A percentile compares a stretch with the other conserved stretches of the same genome.
phyloP scores from a whole-genome alignment of 2,888 invertebrate species.

The Epiperipatus broadwayi region DNA sequence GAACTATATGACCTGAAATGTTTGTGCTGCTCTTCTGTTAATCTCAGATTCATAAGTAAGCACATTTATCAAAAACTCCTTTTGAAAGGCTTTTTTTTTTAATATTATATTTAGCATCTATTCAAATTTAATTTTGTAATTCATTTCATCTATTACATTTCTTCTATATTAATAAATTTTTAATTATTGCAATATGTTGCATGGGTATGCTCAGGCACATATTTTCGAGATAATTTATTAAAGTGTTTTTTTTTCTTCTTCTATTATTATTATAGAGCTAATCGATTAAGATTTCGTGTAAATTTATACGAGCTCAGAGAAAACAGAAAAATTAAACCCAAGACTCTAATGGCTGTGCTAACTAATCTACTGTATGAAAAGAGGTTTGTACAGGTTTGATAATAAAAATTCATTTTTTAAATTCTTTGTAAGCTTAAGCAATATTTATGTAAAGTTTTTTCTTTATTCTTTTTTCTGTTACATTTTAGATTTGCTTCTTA shows the following conservation, averaged over 20 bases:
- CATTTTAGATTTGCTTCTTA: constrained; percentile 76
- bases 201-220: too few species aligned
- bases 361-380: constrained; percentile 87
- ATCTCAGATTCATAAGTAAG: too few species aligned
- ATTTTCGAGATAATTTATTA: too few species aligned
- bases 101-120: not conserved
- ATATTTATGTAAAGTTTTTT: constrained; percentile 5
- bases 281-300: constrained; percentile 67
- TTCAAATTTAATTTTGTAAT: not conserved
- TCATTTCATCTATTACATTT: too few species aligned
- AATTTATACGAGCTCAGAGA: constrained; percentile 90
- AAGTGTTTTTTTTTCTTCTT: constrained; percentile 17
- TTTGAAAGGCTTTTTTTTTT: too few species aligned
- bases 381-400: constrained; percentile 27
- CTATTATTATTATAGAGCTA: too few species aligned
- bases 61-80: too few species aligned
- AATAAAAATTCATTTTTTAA: not conserved
- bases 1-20: too few species aligned
- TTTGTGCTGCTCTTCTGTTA: too few species aligned
- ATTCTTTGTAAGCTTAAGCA: constrained; percentile 4
- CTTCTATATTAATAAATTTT: too few species aligned
- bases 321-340: constrained; percentile 71
- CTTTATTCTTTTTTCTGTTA: not conserved
- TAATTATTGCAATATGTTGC: too few species aligned
- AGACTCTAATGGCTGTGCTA: constrained; percentile 74